Conservation (phyloP, 2,113 vertebrate genomes). For the Salvelinus fontinalis region DNA sequence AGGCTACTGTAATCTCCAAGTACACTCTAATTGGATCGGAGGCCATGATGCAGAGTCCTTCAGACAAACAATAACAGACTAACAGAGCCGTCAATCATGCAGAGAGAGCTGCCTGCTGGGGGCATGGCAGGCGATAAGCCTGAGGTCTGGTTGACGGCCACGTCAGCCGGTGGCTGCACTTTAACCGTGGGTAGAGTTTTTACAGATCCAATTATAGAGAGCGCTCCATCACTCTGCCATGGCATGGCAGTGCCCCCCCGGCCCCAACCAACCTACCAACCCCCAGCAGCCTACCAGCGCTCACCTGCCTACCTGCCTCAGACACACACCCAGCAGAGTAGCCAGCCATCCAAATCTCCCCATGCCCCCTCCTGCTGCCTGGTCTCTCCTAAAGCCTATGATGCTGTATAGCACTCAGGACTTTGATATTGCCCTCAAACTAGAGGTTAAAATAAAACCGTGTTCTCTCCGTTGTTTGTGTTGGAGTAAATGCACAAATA, state of each 20-base stretch:
- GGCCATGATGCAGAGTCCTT: not conserved
- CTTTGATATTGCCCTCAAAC: not conserved
- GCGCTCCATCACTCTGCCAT: conserved; percentile 30
- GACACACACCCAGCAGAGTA: not conserved
- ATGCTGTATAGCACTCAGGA: not conserved
- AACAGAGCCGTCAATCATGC: conserved; percentile 54
- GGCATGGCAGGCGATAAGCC: conserved; percentile 28
- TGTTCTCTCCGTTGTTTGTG: conserved; percentile 12
- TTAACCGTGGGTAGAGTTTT: conserved; percentile 54
- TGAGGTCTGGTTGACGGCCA: conserved; percentile 52
- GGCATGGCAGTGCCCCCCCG: conserved; percentile 3
- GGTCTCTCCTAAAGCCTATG: too few relatives aligned
- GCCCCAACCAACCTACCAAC: conserved; percentile 18
- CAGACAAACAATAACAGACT: conserved; percentile 4
- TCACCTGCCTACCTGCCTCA: not conserved
- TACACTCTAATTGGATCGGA: not conserved
- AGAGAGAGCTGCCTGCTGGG: conserved; percentile 17
- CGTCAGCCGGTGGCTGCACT: conserved; percentile 50
- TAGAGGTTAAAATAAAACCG: not conserved
- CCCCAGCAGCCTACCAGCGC: not conserved
- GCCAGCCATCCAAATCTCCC: not conserved
- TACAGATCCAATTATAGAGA: conserved; percentile 67
- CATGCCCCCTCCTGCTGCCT: not conserved
- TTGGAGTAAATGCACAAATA: conserved; percentile 5
- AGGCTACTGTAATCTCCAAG: not conserved